Evolutionary conservation across 2,888 invertebrate species (phyloP), one percentile per base, ranked within the genome.

Genomic region (Phortica okadai): DNA sequence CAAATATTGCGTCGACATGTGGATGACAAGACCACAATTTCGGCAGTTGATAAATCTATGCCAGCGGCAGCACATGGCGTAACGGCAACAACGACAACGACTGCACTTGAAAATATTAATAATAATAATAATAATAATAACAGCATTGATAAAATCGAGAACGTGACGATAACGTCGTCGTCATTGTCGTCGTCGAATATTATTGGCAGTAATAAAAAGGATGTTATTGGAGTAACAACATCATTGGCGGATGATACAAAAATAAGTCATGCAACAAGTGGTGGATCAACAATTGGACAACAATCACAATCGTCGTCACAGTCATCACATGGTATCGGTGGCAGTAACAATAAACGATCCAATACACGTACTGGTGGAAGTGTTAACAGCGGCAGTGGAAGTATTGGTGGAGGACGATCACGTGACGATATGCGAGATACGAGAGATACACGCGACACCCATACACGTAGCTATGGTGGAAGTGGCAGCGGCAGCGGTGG

Each of bases 281-380:
- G 70, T 50, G 50, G 50, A 50, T 50, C 62, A 76, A 78, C 77
- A 62, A 77, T 14, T 73, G 76, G 77, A 74, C 74, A 21, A 74
- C 62, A 58, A 42, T 25, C n/a, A 79, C 8, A 8, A 50, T 50
- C 21, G 21, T 21, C 21, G 1, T 21, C 21, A 0, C 21, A 21
- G 21, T 21, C 21, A 21, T 21, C 50, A 50, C 50, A 11, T 50
- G 58, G 3, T n/a, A 67, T 76, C 73, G 56, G 58, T 7, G 59
- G 54, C 1, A 70, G 25, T 0, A 79, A 54, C 70, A 84, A 82
- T 78, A 89, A 90, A 76, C 83, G 90, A 6, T 85, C 86, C 41
- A 90, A 85, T 82, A 82, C 89, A 11, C 93, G 93, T 84, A 92
- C 93, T 80, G 92, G 92, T 2, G 78, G 3, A 33, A 5, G 33